A percentile compares a stretch with the other conserved stretches of the same genome.
These are phyloP conservation scores for Globicephala melas DNA, from an alignment of 2,113 vertebrate species.

Conservation along the genomic window DNA sequence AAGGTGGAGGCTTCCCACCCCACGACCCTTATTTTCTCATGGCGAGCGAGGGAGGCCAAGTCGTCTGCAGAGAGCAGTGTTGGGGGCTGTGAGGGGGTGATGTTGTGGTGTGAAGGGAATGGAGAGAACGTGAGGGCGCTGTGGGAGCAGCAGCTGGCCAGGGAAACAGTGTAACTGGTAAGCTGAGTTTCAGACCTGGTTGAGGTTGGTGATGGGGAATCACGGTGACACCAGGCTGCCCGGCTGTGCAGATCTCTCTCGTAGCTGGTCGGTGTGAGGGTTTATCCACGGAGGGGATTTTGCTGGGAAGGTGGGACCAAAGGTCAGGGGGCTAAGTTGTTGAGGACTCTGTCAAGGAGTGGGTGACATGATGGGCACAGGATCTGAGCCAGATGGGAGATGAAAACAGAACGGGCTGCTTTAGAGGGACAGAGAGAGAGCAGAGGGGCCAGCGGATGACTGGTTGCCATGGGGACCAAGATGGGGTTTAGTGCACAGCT, in stretches of 20 bases:
- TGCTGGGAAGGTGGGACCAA: background rate
- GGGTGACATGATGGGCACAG: background rate
- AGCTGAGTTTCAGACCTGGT: rapidly evolving
- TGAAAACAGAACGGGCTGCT: background rate
- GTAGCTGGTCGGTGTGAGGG: background rate
- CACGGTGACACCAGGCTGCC: background rate
- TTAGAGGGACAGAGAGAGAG: background rate
- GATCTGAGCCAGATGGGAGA: background rate
- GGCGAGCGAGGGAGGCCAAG: background rate
- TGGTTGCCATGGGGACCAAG: background rate
- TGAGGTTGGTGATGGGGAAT: background rate
- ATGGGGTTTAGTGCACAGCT: background rate
- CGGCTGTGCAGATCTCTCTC: background rate
- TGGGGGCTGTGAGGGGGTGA: background rate
- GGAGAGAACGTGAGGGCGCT: background rate
- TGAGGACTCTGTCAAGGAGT: background rate
- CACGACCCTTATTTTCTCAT: rapidly evolving
- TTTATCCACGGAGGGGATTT: background rate
- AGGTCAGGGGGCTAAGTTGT: background rate
- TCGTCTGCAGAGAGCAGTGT: background rate
- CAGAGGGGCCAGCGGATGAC: background rate
- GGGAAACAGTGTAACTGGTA: background rate
- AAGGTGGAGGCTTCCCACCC: background rate
- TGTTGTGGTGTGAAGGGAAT: background rate
- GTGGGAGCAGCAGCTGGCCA: background rate